Conservation (phyloP, 2,797 vertebrate genomes). For the Lemur catta region DNA sequence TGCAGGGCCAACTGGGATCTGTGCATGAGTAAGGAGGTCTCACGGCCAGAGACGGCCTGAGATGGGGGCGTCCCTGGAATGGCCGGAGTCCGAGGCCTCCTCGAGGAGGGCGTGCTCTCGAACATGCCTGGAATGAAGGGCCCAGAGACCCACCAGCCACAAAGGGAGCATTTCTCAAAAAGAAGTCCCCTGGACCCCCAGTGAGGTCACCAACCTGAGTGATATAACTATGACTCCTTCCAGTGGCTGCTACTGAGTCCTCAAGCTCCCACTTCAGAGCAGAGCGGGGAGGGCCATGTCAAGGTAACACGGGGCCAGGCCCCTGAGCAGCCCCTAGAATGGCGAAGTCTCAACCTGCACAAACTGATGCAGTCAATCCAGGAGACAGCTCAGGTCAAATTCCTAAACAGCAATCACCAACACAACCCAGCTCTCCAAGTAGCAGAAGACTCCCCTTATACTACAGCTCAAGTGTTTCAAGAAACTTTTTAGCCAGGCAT, state of each 20-base stretch:
- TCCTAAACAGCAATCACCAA: background rate
- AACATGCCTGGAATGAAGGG: background rate
- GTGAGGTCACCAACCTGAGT: background rate
- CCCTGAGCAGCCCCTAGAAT: background rate
- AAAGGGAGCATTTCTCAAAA: background rate
- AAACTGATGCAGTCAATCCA: background rate
- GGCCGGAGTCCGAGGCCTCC: background rate
- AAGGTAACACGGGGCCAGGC: background rate
- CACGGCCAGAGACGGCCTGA: background rate
- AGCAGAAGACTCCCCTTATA: background rate
- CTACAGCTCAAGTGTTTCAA: background rate
- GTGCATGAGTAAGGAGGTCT: background rate
- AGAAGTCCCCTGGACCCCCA: background rate
- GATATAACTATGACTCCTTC: background rate
- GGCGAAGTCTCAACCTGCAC: background rate
- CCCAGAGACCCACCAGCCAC: background rate
- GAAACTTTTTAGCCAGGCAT: background rate
- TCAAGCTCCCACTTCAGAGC: background rate
- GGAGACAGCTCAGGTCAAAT: background rate
- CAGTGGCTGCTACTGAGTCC: background rate
- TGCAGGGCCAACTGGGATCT: background rate
- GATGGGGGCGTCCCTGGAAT: background rate
- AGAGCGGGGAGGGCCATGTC: background rate
- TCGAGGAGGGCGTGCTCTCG: background rate
- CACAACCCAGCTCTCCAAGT: background rate